Conservation (phyloP, 2,888 invertebrate genomes). For the Leptinotarsa rubiginosa region DNA sequence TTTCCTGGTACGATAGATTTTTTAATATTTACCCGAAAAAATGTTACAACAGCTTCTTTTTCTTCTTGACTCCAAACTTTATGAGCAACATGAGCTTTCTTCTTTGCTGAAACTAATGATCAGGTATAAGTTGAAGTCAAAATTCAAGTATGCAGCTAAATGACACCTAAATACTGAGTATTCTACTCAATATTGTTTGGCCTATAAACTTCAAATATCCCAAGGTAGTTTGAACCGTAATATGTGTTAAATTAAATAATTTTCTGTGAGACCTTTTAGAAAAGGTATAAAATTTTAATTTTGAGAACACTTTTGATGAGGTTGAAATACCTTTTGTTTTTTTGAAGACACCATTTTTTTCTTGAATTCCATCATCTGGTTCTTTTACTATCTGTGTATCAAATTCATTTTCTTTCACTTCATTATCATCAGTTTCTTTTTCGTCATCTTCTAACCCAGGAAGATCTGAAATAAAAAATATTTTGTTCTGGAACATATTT, state of each 20-base stretch:
- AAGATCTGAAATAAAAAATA: background rate
- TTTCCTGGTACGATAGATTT: slow-evolving; percentile 19
- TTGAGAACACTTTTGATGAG: background rate
- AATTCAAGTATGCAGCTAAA: no score
- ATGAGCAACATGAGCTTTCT: background rate
- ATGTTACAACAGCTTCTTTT: slow-evolving; percentile 20
- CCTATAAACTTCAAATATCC: no score
- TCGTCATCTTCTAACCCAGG: slow-evolving; percentile 3
- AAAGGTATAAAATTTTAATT: background rate
- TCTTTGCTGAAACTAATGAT: background rate
- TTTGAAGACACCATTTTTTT: background rate
- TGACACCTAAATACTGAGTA: no score
- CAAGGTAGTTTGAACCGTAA: no score
- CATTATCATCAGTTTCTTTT: background rate
- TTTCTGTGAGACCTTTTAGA: background rate
- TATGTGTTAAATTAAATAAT: no score
- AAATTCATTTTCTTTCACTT: background rate
- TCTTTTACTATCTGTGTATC: background rate
- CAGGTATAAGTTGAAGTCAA: no score
- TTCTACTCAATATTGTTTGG: no score
- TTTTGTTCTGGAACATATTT: background rate
- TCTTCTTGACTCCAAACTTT: slow-evolving; percentile 6
- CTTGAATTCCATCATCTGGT: background rate
- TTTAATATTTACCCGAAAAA: slow-evolving; percentile 23
- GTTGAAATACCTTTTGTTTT: background rate